A percentile compares a stretch with the other conserved stretches of the same genome.
Evolutionary conservation across 1,140 invertebrate genomes (phyloP).

Genomic region (Dryas iulia): DNA sequence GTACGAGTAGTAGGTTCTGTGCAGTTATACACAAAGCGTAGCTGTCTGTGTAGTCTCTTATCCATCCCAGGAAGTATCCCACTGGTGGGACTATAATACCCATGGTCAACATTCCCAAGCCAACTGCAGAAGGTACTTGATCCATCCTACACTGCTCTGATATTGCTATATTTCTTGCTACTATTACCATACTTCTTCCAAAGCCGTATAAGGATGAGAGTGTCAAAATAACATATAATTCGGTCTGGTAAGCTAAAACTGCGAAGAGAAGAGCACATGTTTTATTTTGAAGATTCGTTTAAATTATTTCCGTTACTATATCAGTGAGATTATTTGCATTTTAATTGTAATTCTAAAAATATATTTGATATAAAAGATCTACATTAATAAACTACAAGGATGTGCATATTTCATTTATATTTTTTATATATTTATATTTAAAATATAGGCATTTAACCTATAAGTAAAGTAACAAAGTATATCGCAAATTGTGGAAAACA

Average conservation of each 20-base stretch:
- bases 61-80: conserved; percentile 85
- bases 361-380: too few species aligned
- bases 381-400: too few species aligned
- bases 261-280: too few species aligned
- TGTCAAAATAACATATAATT: conserved; percentile 63
- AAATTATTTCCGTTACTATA: too few species aligned
- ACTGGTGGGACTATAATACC: conserved; percentile 84
- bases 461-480: too few species aligned
- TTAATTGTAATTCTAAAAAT: too few species aligned
- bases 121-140: conserved; percentile 84
- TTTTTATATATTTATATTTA: too few species aligned
- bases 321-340: too few species aligned
- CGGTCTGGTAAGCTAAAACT: conserved; percentile 80
- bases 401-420: too few species aligned
- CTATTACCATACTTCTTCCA: conserved; percentile 83
- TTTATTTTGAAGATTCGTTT: too few species aligned
- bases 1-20: conserved; percentile 81
- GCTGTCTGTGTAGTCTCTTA: conserved; percentile 83
- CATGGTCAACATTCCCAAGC: conserved; percentile 87
- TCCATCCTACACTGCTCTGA: conserved; percentile 83
- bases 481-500: too few species aligned
- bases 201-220: conserved; percentile 82
- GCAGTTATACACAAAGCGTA: conserved; percentile 83
- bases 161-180: conserved; percentile 86
- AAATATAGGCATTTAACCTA: too few species aligned